phyloP scores from a whole-genome alignment of 2,113 vertebrate species.

The Haemorhous mexicanus region DNA sequence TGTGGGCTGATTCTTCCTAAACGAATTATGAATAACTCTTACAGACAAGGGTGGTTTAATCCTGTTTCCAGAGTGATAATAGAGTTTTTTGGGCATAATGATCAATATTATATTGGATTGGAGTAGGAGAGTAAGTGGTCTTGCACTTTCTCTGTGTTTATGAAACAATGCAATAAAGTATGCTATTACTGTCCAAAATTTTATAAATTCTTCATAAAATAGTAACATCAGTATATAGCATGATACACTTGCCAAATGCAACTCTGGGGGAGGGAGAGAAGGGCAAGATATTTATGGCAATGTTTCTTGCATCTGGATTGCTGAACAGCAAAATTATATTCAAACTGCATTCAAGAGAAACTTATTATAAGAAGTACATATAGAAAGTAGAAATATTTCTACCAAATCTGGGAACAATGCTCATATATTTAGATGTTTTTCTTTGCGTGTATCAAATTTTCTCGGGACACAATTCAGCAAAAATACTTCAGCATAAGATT shows the following conservation, averaged over 20 bases:
- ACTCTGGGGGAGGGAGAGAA: neutral
- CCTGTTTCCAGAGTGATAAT: neutral
- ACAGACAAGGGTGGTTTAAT: neutral
- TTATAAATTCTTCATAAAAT: neutral
- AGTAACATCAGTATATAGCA: neutral
- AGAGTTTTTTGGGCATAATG: neutral
- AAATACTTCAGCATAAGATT: neutral
- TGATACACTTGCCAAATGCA: neutral
- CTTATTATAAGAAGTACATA: neutral
- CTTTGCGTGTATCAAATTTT: neutral
- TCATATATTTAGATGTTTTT: neutral
- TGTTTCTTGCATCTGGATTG: neutral
- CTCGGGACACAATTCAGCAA: neutral
- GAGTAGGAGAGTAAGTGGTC: neutral
- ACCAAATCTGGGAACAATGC: neutral
- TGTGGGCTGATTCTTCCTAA: neutral
- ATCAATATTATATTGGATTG: neutral
- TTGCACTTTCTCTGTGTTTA: neutral
- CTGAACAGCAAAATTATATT: neutral
- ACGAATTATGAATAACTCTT: neutral
- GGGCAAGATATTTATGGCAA: neutral
- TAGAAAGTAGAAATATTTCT: neutral
- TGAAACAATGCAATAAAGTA: neutral
- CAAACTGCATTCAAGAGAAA: constrained; percentile 21
- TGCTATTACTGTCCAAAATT: neutral